phyloP scores from a whole-genome alignment of 2,797 vertebrate genomes.

The Amniataba percoides region DNA sequence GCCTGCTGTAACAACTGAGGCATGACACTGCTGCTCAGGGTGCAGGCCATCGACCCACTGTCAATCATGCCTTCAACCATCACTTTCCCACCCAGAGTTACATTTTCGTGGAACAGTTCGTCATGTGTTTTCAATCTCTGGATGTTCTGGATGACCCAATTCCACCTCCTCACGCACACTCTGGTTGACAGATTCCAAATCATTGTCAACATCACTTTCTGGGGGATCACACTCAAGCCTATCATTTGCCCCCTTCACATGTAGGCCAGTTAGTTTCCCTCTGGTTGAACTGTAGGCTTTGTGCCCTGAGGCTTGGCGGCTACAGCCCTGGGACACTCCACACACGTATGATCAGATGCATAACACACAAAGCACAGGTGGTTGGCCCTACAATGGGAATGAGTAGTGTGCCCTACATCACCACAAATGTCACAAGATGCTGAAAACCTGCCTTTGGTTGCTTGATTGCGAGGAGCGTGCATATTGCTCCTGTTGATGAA shows the following conservation, averaged over 20 bases:
- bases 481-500: background rate
- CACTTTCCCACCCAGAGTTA: background rate
- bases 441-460: background rate
- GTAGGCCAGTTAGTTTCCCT: conserved; percentile 37
- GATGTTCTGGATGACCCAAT: conserved; percentile 19
- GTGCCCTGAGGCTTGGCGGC: background rate
- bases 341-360: conserved; percentile 5
- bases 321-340: background rate
- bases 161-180: conserved; percentile 5
- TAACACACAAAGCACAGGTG: conserved; percentile 22
- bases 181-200: too few species aligned
- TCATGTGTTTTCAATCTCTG: conserved; percentile 19
- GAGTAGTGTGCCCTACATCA: background rate
- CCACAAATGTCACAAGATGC: background rate
- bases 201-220: background rate
- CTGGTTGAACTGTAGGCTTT: background rate
- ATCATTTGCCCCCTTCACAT: conserved; percentile 33
- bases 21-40: conserved; percentile 1
- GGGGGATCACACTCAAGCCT: conserved; percentile 13
- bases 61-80: background rate
- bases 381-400: background rate
- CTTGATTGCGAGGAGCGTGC: background rate
- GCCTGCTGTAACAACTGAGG: background rate
- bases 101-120: conserved; percentile 21
- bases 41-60: conserved; percentile 18